Conservation (phyloP, 2,888 invertebrate species). For the Dryobotodes eremita region DNA sequence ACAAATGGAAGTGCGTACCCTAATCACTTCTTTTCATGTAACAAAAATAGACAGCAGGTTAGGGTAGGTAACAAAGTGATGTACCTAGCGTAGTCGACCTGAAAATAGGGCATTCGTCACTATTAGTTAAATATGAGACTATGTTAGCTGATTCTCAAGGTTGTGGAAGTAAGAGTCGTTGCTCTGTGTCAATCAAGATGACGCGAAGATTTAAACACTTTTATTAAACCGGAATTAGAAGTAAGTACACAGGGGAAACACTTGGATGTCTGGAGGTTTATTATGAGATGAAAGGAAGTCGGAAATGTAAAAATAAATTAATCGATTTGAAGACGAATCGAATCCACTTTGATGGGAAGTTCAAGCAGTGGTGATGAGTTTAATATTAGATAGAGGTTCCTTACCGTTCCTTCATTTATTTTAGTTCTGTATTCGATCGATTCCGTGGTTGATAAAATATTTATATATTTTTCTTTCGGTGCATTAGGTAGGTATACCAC, state of each 20-base stretch:
- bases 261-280: constrained; percentile 5
- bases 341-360: constrained; percentile 29
- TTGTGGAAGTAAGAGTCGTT: constrained; percentile 1
- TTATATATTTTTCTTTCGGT: constrained; percentile 34
- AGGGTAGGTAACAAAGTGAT: constrained; percentile 21
- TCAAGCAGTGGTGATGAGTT: constrained; percentile 31
- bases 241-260: constrained; percentile 9
- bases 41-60: constrained; percentile 24
- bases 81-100: neutral
- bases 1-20: constrained; percentile 48
- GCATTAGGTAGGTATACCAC: constrained; percentile 46
- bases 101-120: neutral
- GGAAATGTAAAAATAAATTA: constrained; percentile 39
- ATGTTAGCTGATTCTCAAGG: constrained; percentile 2
- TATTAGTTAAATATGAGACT: constrained; percentile 10
- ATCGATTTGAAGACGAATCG: constrained; percentile 38
- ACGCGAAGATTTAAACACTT: constrained; percentile 6
- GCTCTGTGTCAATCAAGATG: constrained; percentile 13
- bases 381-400: constrained; percentile 20
- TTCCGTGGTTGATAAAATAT: constrained; percentile 29
- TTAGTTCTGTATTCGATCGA: constrained; percentile 15
- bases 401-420: constrained; percentile 19
- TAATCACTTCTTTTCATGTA: constrained; percentile 45
- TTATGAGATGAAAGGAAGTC: constrained; percentile 32
- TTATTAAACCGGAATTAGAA: constrained; percentile 28